Evolutionary conservation across 1,140 invertebrate species (phyloP), one percentile per base, ranked within the genome.

Genomic region (Ceratina australensis): DNA sequence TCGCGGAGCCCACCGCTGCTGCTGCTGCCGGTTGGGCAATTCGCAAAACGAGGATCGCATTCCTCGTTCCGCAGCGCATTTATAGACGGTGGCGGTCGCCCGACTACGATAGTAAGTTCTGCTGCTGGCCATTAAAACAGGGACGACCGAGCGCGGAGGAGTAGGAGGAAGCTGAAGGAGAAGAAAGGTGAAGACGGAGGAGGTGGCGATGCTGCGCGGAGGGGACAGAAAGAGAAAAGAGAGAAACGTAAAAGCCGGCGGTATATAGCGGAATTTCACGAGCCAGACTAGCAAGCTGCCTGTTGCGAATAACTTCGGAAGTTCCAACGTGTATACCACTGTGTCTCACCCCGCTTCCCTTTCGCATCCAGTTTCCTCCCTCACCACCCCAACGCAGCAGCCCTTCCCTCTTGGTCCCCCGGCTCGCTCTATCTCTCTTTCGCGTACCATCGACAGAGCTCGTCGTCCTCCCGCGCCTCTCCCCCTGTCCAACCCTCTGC

Each of bases 231-330:
- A 65, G 63, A 26, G 22, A 26, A 54, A 16, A 26, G 26, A 49
- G 47, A 67, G 67, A 56, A 52, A 66, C 20, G 33, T 22, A 26
- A 24, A 15, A 57, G 24, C 63, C 56, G 64, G 50, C 33, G 47
- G 65, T 68, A 54, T 64, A 49, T 72, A 67, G 76, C 61, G 83
- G 86, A 87, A 88, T 88, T 88, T 81, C 84, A 79, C 79, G 83
- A 81, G 77, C 72, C 73, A 74, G 64, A 84, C 84, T 75, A 84
- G 87, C 87, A 72, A 86, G 84, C 84, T 82, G 88, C 88, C 88
- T 86, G 88, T 89, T 89, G 86, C 87, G 82, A 88, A 88, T 89
- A 88, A 89, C 88, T 89, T 88, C 54, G 81, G 71, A 88, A 89
- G 84, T 88, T 87, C 72, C 83, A 77, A 42, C 67, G 26, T 83